phyloP scores from a whole-genome alignment of 2,113 vertebrate genomes.

The Pyrgilauda ruficollis region DNA sequence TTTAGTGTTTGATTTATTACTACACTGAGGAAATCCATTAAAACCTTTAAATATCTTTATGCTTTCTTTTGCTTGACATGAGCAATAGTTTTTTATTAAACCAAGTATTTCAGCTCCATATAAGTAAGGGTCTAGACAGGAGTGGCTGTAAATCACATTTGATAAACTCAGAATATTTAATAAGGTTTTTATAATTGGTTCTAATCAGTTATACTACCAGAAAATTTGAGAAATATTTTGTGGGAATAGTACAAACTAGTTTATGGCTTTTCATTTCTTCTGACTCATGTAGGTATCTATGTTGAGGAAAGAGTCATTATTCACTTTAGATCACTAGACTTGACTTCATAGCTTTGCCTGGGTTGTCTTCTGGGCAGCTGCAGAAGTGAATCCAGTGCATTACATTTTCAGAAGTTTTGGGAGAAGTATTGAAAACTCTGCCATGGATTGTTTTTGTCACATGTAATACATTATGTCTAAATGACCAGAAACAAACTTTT shows the following conservation, averaged over 20 bases:
- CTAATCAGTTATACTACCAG: neutral
- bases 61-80: neutral
- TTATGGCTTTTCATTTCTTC: neutral
- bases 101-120: neutral
- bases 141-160: neutral
- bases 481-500: neutral
- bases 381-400: neutral
- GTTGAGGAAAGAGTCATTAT: neutral
- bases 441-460: neutral
- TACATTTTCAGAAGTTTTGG: neutral
- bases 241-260: neutral
- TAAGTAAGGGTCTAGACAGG: neutral
- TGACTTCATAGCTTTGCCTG: neutral
- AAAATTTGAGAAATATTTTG: neutral
- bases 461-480: neutral
- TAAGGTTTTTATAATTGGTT: neutral
- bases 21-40: neutral
- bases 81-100: neutral
- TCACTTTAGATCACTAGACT: neutral
- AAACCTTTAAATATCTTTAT: neutral
- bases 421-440: neutral
- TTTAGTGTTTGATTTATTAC: neutral
- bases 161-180: neutral
- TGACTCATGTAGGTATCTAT: neutral
- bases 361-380: neutral